These are phyloP conservation scores for Drosophila leonis DNA, from an alignment of 2,888 invertebrate species.

Conservation along the genomic window DNA sequence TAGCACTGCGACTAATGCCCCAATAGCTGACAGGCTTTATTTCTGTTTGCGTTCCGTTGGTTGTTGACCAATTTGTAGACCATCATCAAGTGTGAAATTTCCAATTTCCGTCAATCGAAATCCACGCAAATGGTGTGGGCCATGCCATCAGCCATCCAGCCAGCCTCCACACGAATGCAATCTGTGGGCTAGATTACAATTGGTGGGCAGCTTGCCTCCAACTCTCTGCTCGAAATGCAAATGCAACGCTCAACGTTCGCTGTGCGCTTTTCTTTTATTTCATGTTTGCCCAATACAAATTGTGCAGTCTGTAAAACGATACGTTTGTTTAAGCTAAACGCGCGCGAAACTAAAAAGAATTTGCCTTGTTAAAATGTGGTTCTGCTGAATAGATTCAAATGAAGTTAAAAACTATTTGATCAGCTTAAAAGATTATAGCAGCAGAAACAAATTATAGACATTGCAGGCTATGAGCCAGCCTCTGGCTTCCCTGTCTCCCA, in stretches of 20 bases:
- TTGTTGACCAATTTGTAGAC: conserved; percentile 80
- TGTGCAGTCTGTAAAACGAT: conserved; percentile 51
- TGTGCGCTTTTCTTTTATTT: conserved; percentile 43
- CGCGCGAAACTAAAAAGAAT: not conserved
- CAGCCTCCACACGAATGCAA: not conserved
- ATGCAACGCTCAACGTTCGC: conserved; percentile 47
- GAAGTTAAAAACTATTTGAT: conserved; percentile 17
- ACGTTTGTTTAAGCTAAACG: conserved; percentile 47
- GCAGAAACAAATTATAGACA: conserved; percentile 3
- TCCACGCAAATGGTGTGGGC: conserved; percentile 9
- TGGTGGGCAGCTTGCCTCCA: not conserved
- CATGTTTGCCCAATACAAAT: conserved; percentile 55
- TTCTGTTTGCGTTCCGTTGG: conserved; percentile 62
- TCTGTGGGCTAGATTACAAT: conserved; percentile 24
- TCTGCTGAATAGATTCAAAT: conserved; percentile 9
- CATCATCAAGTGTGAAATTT: conserved; percentile 85
- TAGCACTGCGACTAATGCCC: conserved; percentile 63
- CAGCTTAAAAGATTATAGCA: conserved; percentile 8
- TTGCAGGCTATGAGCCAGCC: not conserved
- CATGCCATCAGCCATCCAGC: not conserved
- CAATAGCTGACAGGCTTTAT: conserved; percentile 61
- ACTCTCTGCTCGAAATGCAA: conserved; percentile 38
- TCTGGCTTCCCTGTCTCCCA: not conserved
- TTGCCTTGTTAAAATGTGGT: conserved; percentile 13
- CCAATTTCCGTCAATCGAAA: conserved; percentile 85